phyloP scores from a whole-genome alignment of 2,797 vertebrate genomes.

The Sebastiscus tertius region DNA sequence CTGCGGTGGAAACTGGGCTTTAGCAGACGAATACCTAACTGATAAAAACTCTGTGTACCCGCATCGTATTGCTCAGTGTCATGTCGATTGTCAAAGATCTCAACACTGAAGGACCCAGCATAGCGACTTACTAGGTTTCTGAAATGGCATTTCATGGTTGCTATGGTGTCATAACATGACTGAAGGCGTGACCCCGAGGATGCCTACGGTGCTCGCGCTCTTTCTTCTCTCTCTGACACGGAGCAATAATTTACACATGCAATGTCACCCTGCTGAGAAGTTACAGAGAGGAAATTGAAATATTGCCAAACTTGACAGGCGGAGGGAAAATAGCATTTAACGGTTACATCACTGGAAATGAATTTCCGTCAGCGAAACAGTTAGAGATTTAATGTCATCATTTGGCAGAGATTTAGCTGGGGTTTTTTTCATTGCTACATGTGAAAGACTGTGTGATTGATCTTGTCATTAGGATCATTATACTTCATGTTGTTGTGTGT shows the following conservation, averaged over 20 bases:
- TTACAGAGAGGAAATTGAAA: constrained; percentile 8
- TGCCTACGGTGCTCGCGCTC: background rate
- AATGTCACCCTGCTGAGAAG: constrained; percentile 6
- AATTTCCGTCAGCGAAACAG: background rate
- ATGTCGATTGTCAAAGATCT: background rate
- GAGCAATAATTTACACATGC: background rate
- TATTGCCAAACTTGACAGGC: background rate
- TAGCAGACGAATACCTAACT: background rate
- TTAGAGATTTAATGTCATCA: background rate
- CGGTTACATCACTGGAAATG: background rate
- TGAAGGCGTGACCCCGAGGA: constrained; percentile 9
- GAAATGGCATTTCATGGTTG: constrained; percentile 51
- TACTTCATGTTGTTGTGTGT: constrained; percentile 6
- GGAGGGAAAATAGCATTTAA: background rate
- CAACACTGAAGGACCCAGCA: background rate
- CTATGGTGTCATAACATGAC: constrained; percentile 55
- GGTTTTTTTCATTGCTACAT: background rate
- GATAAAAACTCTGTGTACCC: background rate
- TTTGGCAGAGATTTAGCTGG: background rate
- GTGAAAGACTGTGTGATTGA: background rate
- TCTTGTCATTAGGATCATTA: background rate
- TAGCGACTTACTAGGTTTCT: constrained; percentile 43
- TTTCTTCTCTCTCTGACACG: background rate
- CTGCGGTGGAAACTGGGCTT: background rate
- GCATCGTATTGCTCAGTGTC: background rate